These are phyloP conservation scores for Australoheros scitulus DNA, from an alignment of 2,113 vertebrate species.

Conservation along the genomic window DNA sequence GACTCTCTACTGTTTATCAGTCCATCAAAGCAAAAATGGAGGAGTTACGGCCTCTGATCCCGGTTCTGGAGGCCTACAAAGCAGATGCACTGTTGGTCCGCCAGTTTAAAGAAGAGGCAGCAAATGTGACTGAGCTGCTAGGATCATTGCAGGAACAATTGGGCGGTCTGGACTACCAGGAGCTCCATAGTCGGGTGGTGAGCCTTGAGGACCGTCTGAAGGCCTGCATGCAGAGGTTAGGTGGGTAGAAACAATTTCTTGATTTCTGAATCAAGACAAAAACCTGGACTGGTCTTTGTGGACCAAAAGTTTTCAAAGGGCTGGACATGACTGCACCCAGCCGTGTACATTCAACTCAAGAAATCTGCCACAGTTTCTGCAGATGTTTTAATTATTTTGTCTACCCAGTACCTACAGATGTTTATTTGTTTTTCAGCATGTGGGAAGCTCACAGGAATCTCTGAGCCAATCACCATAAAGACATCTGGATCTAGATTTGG, in stretches of 20 bases:
- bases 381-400: background rate
- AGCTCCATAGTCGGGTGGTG: slow-evolving; percentile 56
- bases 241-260: too few relatives aligned
- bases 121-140: slow-evolving; percentile 95
- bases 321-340: background rate
- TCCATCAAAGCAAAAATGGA: slow-evolving; percentile 99
- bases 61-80: slow-evolving; percentile 98
- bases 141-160: slow-evolving; percentile 94
- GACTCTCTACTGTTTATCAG: slow-evolving; percentile 71
- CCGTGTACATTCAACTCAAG: background rate
- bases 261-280: background rate
- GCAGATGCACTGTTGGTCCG: slow-evolving; percentile 96
- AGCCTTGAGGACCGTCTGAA: slow-evolving; percentile 65
- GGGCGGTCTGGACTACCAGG: slow-evolving; percentile 88
- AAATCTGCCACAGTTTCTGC: background rate
- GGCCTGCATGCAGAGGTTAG: slow-evolving; percentile 72
- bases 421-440: slow-evolving; percentile 79
- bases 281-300: background rate
- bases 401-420: background rate
- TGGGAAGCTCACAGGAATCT: slow-evolving; percentile 95
- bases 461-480: slow-evolving; percentile 93
- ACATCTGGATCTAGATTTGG: slow-evolving; percentile 95
- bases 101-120: slow-evolving; percentile 96
- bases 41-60: slow-evolving; percentile 96
- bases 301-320: background rate